Percentiles rank a stretch among this genome's conserved stretches.
Evolutionary conservation across 1,140 invertebrate genomes (phyloP).

Genomic region (Heliconius hewitsoni): DNA sequence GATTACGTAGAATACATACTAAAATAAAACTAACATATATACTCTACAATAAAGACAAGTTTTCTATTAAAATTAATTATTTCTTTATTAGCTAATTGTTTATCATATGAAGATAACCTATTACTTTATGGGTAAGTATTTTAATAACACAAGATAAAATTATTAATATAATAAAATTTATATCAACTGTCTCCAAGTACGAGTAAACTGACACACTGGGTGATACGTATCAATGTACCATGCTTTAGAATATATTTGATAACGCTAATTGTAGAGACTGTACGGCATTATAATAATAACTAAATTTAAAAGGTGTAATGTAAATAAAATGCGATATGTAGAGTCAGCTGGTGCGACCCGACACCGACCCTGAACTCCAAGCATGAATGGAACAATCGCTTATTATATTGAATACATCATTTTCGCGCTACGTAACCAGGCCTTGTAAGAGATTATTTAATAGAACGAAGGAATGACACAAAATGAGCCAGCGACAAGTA

Average conservation of each 20-base stretch:
- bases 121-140: background rate
- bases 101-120: constrained; percentile 3
- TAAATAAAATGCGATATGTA: constrained; percentile 42
- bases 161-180: background rate
- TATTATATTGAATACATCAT: constrained; percentile 51
- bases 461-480: background rate
- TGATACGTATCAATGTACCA: constrained; percentile 13
- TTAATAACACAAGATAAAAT: background rate
- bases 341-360: constrained; percentile 55
- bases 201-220: constrained; percentile 10
- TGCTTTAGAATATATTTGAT: constrained; percentile 24
- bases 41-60: background rate
- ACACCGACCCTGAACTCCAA: constrained; percentile 58
- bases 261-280: constrained; percentile 32
- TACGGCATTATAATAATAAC: constrained; percentile 20
- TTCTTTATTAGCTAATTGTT: background rate
- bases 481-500: constrained; percentile 44
- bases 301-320: constrained; percentile 22
- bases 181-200: constrained; percentile 4
- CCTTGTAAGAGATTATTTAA: constrained; percentile 20
- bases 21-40: background rate
- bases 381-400: constrained; percentile 56
- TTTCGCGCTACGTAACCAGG: constrained; percentile 30
- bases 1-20: background rate
- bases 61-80: constrained; percentile 6